Evolutionary conservation across 2,113 vertebrate species (phyloP).

Genomic region (Cynoglossus semilaevis): DNA sequence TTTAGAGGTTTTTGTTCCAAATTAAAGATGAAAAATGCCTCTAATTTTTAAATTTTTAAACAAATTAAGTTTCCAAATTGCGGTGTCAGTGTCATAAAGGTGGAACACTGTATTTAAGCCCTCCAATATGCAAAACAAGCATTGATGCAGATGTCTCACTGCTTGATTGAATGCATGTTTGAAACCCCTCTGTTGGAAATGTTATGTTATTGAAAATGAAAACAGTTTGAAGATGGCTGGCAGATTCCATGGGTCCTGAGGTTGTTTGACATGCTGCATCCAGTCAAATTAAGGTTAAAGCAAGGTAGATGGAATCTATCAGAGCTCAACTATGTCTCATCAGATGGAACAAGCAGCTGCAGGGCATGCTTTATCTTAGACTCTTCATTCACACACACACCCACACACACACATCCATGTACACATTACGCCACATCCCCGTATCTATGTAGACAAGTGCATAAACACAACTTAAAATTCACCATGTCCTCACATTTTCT

Average conservation of each 20-base stretch:
- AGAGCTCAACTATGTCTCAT: constrained; percentile 69
- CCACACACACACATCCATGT: neutral
- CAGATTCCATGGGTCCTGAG: constrained; percentile 70
- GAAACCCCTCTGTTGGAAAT: constrained; percentile 62
- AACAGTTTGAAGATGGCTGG: constrained; percentile 69
- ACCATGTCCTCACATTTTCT: neutral
- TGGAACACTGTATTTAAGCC: neutral
- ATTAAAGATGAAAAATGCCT: too few species aligned
- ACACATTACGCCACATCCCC: neutral
- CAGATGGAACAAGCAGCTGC: constrained; percentile 72
- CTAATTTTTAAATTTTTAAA: too few species aligned
- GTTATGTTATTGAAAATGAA: constrained; percentile 43
- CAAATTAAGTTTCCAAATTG: too few species aligned
- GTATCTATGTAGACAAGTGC: neutral
- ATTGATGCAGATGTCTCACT: constrained; percentile 25
- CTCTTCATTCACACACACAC: constrained; percentile 58
- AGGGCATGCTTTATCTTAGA: constrained; percentile 69
- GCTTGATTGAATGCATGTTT: constrained; percentile 59
- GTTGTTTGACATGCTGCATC: constrained; percentile 70
- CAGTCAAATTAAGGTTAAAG: constrained; percentile 78
- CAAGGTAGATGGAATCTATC: constrained; percentile 73
- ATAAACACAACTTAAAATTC: neutral
- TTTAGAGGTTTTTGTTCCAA: too few species aligned
- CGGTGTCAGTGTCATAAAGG: constrained; percentile 8
- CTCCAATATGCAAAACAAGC: constrained; percentile 2